phyloP scores from a whole-genome alignment of 2,797 vertebrate species.

The Myotis planiceps region DNA sequence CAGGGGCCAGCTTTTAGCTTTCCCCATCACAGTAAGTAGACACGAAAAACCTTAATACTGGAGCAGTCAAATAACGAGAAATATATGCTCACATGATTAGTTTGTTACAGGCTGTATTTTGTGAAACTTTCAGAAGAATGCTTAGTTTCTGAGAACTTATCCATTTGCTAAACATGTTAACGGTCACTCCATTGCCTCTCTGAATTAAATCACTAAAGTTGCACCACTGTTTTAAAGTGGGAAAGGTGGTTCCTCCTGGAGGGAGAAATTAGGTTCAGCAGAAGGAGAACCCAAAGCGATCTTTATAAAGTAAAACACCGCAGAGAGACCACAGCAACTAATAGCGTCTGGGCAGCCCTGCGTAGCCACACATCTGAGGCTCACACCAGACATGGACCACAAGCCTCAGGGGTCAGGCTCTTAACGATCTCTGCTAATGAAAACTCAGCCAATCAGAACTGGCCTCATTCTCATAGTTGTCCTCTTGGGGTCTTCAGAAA shows the following conservation, averaged over 20 bases:
- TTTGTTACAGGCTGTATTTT: neutral
- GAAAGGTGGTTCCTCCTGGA: constrained; percentile 34
- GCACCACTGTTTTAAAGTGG: constrained; percentile 31
- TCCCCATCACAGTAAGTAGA: neutral
- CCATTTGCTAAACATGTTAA: neutral
- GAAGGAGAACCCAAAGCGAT: constrained; percentile 12
- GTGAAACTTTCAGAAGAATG: neutral
- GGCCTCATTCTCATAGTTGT: constrained; percentile 35
- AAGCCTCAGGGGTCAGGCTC: neutral
- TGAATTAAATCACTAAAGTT: constrained; percentile 45
- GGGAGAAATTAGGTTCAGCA: constrained; percentile 27
- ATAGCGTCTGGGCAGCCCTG: neutral
- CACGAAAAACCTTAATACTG: neutral
- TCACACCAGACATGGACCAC: neutral
- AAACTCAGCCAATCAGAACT: constrained; percentile 63
- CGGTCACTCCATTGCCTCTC: constrained; percentile 6
- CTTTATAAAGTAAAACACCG: constrained; percentile 21
- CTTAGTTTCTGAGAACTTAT: constrained; percentile 15
- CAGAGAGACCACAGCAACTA: neutral
- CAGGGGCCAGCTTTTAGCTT: neutral
- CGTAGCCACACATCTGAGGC: neutral
- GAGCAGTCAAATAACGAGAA: neutral
- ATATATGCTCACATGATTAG: neutral
- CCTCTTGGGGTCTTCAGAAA: constrained; percentile 49
- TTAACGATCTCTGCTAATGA: constrained; percentile 55